phyloP scores from a whole-genome alignment of 2,113 vertebrate genomes.

The Crotalus viridis region DNA sequence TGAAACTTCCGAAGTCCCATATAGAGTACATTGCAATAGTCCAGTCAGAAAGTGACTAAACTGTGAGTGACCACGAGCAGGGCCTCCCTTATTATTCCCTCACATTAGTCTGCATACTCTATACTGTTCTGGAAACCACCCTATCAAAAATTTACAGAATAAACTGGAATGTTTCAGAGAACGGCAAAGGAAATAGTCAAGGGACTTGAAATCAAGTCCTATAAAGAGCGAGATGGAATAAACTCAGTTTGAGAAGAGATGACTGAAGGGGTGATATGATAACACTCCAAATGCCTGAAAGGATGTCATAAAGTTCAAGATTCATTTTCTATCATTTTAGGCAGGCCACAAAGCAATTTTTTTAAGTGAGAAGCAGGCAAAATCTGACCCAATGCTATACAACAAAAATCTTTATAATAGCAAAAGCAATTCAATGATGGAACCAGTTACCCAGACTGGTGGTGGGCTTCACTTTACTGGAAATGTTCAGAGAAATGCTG shows the following conservation, averaged over 20 bases:
- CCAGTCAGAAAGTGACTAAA: not conserved
- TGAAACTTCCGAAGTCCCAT: not conserved
- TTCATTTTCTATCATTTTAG: not conserved
- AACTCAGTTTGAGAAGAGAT: not conserved
- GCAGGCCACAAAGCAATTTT: not conserved
- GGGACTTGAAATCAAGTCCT: not conserved
- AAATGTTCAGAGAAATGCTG: not conserved
- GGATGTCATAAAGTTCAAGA: not conserved
- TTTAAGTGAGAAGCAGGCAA: not conserved
- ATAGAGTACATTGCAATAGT: not conserved
- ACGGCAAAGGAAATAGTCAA: not conserved
- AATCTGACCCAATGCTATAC: not conserved
- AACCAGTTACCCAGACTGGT: not conserved
- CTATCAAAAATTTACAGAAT: not conserved
- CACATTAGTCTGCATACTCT: not conserved
- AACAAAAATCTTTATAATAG: not conserved
- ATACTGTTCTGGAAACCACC: not conserved
- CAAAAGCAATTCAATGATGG: not conserved
- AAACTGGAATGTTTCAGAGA: not conserved
- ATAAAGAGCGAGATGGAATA: not conserved
- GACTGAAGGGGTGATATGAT: not conserved
- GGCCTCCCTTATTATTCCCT: not conserved
- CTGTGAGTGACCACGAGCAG: not conserved
- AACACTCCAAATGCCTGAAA: not conserved
- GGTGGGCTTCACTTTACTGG: not conserved